Evolutionary conservation across 2,888 invertebrate genomes (phyloP).

Genomic region (Dorcus parallelipipedus): DNA sequence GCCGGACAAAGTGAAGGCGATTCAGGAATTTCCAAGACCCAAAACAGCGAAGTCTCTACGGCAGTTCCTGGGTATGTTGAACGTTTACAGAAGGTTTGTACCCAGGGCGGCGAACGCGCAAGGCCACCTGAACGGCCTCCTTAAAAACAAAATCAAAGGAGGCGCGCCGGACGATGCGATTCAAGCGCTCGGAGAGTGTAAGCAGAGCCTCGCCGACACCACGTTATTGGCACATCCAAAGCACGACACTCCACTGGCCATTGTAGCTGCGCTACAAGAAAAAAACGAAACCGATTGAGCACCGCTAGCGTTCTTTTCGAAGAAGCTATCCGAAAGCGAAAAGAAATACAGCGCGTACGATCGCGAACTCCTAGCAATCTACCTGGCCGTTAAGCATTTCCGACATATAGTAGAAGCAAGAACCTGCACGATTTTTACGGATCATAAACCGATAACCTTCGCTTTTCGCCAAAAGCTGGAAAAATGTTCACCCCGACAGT

Average conservation of each 20-base stretch:
- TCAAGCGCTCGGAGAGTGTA: not conserved
- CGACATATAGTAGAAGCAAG: too few relatives aligned
- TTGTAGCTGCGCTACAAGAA: not conserved
- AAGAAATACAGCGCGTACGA: constrained; percentile 28
- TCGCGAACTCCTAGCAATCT: constrained; percentile 17
- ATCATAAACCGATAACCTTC: too few relatives aligned
- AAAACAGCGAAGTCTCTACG: too few relatives aligned
- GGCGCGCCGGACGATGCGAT: too few relatives aligned
- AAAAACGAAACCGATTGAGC: not conserved
- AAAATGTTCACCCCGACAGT: constrained; percentile 13
- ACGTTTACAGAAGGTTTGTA: not conserved
- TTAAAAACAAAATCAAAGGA: constrained; percentile 18
- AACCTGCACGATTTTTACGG: too few relatives aligned
- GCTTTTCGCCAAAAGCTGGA: not conserved
- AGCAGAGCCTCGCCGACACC: not conserved
- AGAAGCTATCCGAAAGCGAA: constrained; percentile 27
- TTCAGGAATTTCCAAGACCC: not conserved
- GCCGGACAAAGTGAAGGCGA: not conserved
- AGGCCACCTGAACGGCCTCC: constrained; percentile 33
- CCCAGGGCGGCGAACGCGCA: constrained; percentile 37
- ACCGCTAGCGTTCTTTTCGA: not conserved
- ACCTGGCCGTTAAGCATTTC: too few relatives aligned
- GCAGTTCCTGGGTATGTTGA: not conserved
- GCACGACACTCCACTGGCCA: not conserved
- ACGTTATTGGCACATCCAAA: not conserved